Conservation (phyloP, 1,140 invertebrate species). For the Penaeus chinensis region DNA sequence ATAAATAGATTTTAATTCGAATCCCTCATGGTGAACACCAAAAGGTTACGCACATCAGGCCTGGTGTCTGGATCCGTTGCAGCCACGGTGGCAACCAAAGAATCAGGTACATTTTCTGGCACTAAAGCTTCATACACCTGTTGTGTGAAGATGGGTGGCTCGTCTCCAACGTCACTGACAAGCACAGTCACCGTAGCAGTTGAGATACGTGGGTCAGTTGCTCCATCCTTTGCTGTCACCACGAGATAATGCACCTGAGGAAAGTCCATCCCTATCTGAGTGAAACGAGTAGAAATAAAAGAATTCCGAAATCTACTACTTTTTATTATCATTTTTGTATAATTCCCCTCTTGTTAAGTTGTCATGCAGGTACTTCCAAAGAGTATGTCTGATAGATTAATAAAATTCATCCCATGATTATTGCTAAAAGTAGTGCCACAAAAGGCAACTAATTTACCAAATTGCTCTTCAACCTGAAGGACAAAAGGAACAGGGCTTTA, state of each 20-base stretch:
- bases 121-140: slow-evolving; percentile 80
- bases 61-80: slow-evolving; percentile 64
- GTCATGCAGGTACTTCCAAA: too few species aligned
- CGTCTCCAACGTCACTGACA: slow-evolving; percentile 84
- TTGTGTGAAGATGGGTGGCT: slow-evolving; percentile 82
- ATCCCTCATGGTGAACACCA: not conserved
- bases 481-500: too few species aligned
- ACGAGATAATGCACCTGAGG: slow-evolving; percentile 69
- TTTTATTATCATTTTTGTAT: too few species aligned
- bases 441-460: too few species aligned
- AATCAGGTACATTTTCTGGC: slow-evolving; percentile 84
- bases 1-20: not conserved
- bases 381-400: too few species aligned
- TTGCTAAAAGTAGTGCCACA: too few species aligned
- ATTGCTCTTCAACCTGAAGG: too few species aligned
- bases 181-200: slow-evolving; percentile 87
- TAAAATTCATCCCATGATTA: too few species aligned
- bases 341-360: too few species aligned
- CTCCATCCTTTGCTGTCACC: slow-evolving; percentile 89
- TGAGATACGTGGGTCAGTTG: slow-evolving; percentile 83
- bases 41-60: slow-evolving; percentile 29
- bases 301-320: too few species aligned
- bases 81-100: slow-evolving; percentile 80
- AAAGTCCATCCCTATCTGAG: not conserved
- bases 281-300: too few species aligned